Evolutionary conservation across 2,797 vertebrate species (phyloP).

Genomic region (Silurus aristotelis): DNA sequence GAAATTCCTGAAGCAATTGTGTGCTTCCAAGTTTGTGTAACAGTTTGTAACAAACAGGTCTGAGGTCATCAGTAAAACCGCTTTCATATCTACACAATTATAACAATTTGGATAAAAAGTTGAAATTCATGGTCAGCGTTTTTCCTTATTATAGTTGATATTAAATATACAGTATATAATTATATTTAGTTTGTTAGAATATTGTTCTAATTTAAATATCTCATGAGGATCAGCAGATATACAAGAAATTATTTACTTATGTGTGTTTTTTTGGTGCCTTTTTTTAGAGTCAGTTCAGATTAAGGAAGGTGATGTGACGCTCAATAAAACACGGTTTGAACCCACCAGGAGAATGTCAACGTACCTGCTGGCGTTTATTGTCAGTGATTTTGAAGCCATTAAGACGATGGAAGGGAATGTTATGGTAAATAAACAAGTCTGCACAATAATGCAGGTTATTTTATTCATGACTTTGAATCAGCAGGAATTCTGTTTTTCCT

Average conservation of each 20-base stretch:
- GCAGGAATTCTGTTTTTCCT: not conserved
- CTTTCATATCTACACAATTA: not conserved
- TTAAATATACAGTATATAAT: not conserved
- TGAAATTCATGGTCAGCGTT: not conserved
- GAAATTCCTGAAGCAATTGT: no score
- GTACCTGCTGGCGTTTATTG: conserved; percentile 90
- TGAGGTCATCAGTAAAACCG: not conserved
- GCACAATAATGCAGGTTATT: not conserved
- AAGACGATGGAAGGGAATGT: fast-evolving
- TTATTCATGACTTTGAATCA: not conserved
- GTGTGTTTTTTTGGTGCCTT: not conserved
- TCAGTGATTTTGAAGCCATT: conserved; percentile 71
- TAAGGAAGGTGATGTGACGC: fast-evolving
- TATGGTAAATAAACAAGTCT: conserved; percentile 68
- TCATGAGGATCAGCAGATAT: no score
- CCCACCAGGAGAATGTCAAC: conserved; percentile 88
- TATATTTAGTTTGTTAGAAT: not conserved
- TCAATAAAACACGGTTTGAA: conserved; percentile 68
- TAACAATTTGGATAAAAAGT: not conserved
- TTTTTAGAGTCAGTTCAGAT: conserved; percentile 32
- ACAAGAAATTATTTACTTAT: not conserved
- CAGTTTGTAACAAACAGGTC: no score
- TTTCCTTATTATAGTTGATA: not conserved
- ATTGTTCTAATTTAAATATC: no score
- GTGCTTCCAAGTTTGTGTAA: no score